Evolutionary conservation across 2,888 invertebrate species (phyloP), one percentile per base, ranked within the genome.

Genomic region (Portevinia maculata): DNA sequence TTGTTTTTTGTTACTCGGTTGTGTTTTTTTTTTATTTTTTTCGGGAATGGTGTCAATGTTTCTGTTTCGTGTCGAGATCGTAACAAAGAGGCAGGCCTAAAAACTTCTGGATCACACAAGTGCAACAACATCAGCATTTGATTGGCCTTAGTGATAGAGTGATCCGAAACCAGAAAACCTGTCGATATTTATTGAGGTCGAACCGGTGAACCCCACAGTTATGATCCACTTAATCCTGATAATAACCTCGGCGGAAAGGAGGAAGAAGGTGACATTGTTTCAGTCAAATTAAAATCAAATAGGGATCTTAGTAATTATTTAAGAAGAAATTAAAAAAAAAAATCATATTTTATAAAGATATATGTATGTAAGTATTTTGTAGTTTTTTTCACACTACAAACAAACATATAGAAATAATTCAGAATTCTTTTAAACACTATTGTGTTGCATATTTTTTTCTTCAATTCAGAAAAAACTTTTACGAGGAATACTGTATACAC

Each of bases 401-500:
- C 30, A 19, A 41, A 37, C n/a, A 55, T 32, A 8, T 69, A 69
- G 37, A 64, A 57, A 48, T 5, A 24, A 24, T 70, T 59, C 55
- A 64, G 44, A 32, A 46, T 34, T 46, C 39, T n/a, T 55, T 17
- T 3, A 46, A 65, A 70, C 81, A 76, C 76, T 81, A 70, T 81
- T 81, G 81, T 81, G 81, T 81, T 70, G 21, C 6, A 62, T 30
- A 41, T 13, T 34, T 46, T 59, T 74, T 52, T 59, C 3, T 52
- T 52, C 69, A 39, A 32, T 50, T 71, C 46, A 52, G 50, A 70
- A 28, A 30, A 37, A 69, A 52, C 17, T 50, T 76, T 70, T 70
- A 76, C 70, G 52, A 64, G 59, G 60, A 76, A 70, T 34, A 64
- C 71, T 59, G 39, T 44, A 44, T 44, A 76, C 76, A 76, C 53